Evolutionary conservation across 1,140 invertebrate species (phyloP), one percentile per base, ranked within the genome.

Genomic region (Rhynchophorus ferrugineus): DNA sequence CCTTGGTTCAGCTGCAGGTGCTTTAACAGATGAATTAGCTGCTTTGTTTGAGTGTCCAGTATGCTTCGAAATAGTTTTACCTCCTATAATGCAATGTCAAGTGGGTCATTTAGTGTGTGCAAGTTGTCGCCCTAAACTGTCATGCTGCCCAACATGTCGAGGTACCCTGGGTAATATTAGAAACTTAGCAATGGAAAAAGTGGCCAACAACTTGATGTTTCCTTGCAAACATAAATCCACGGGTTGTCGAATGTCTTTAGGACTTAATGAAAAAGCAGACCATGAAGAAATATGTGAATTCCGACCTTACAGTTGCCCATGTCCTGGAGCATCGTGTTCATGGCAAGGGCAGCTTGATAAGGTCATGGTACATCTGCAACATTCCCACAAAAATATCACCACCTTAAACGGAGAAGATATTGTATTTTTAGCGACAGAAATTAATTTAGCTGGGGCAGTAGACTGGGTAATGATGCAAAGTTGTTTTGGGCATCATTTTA

Each of bases 391-490:
- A 75, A 97, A 93, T 62, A 99, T 99, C 58, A 99, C 97, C 2
- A 99, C 96, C 35, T 76, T 99, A 58, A 87, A 91, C 78, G 81
- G 87, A 9, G 96, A 99, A 75, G 97, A 99, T 69, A 99, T 99
- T 65, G 96, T 99, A 34, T 99, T 99, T 71, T 75, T 99, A 58
- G 97, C 96, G 1, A 99, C 97, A 34, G 97, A 99, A 73, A 99
- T 99, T 44, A 99, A 98, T 75, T 78, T 99, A 56, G 95, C 95
- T 41, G 97, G 97, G 50, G 97, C 96, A 48, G 97, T 99, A 1
- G 97, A 99, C 70, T 99, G 97, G 97, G 97, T 99, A 0, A 99
- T 99, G 96, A 98, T 99, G 95, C 96, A 99, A 70, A 95, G 92
- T 7, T 99, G 96, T 73, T 99, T 98, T 71, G 91, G 91, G 46